Evolutionary conservation across 2,113 vertebrate genomes (phyloP), one percentile per base, ranked within the genome.

Genomic region (Phaethornis superciliosus): DNA sequence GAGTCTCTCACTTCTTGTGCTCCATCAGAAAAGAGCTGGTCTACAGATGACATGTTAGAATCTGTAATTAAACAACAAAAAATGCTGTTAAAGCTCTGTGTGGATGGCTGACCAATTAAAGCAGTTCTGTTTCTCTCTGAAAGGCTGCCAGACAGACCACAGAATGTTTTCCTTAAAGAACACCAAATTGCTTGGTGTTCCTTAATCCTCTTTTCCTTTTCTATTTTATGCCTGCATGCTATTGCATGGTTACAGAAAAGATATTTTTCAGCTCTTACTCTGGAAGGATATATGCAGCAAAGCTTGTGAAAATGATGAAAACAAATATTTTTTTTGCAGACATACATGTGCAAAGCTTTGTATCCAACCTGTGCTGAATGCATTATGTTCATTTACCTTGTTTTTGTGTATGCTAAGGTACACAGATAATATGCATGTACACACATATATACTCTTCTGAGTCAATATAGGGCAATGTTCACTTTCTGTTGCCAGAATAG

Each of bases 1-100:
- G n/a, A 85, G 56, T 67, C 81, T 85, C 63, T 77, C 79, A 93
- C 56, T 91, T 85, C 59, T 94, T 88, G 44, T 63, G 5, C 58
- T 93, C 40, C 26, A 9, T 35, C 56, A 78, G 82, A 89, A 91
- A 59, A 44, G 26, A 94, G 44, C 44, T 60, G 23, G 24, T 71
- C 64, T 77, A 35, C 9, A 28, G 63, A 93, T 86, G 52, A 83
- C 19, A 78, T 44, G 20, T 9, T 64, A 75, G 51, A 40, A 80
- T 70, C 33, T 60, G 40, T 44, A 79, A 24, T 72, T 78, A 71
- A 93, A 79, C 15, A 89, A 47, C 16, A 74, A 32, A 94, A 89
- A 75, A 55, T 10, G 3, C 44, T 89, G 77, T 58, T 27, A 16
- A 82, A 80, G 28, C 52, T 82, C 67, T 55, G 8, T 77, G 42